These are phyloP conservation scores for Camelus dromedarius DNA, from an alignment of 2,113 vertebrate species.

Conservation along the genomic window DNA sequence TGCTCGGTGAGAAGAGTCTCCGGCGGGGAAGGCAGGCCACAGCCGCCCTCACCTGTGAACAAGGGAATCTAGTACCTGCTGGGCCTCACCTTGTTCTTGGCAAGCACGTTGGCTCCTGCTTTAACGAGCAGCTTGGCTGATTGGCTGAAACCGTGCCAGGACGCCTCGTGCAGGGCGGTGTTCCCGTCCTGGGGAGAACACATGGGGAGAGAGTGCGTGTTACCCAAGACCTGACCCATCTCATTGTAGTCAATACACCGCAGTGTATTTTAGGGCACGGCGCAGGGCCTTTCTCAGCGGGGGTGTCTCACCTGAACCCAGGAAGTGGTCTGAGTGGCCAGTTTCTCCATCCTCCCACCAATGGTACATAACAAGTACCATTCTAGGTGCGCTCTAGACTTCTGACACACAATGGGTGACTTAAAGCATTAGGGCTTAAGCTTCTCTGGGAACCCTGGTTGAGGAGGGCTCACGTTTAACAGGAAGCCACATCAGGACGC, in stretches of 20 bases:
- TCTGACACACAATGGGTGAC: background rate
- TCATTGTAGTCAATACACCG: background rate
- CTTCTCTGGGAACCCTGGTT: background rate
- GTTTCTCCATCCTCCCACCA: background rate
- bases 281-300: background rate
- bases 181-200: constrained; percentile 92
- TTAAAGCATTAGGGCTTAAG: background rate
- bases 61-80: constrained; percentile 52
- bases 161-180: constrained; percentile 96
- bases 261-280: background rate
- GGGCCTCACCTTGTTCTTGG: constrained; percentile 96
- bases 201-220: background rate
- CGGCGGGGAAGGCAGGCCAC: no score
- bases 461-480: background rate
- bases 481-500: background rate
- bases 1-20: background rate
- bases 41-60: background rate
- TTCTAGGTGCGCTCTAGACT: background rate
- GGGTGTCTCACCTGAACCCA: background rate
- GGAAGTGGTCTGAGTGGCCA: background rate
- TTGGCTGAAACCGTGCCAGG: constrained; percentile 98
- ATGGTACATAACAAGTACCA: background rate
- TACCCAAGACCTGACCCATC: background rate
- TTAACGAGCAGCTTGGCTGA: constrained; percentile 97
- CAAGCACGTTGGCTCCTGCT: constrained; percentile 96